phyloP scores from a whole-genome alignment of 2,113 vertebrate genomes.

The Heloderma charlesbogerti region DNA sequence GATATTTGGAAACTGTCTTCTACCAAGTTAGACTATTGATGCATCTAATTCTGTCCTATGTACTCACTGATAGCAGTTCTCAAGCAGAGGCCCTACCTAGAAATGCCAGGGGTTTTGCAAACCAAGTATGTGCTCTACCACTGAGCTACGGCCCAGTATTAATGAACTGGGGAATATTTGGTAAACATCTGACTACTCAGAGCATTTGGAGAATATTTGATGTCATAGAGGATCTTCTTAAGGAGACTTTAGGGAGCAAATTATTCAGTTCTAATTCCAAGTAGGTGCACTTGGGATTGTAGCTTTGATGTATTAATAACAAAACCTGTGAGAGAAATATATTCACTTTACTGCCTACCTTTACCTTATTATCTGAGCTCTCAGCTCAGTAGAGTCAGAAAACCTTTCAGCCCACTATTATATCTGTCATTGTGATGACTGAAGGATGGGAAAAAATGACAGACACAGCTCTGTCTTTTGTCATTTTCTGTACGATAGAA shows the following conservation, averaged over 20 bases:
- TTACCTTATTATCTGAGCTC: not conserved
- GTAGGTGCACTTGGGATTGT: not conserved
- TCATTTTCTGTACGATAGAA: not conserved
- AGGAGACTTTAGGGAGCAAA: not conserved
- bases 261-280: not conserved
- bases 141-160: not conserved
- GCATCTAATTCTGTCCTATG: no score
- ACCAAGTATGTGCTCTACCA: not conserved
- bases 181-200: not conserved
- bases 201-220: not conserved
- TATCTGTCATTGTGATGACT: constrained; percentile 27
- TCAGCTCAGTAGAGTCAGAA: not conserved
- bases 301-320: not conserved
- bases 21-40: no score
- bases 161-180: not conserved
- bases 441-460: constrained; percentile 1
- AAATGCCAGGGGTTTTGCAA: not conserved
- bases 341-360: not conserved
- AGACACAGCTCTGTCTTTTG: not conserved
- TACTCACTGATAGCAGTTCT: no score
- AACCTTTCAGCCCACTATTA: accelerated
- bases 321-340: not conserved
- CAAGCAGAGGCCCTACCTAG: no score
- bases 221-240: not conserved
- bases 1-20: no score